Percentiles rank a stretch among this genome's conserved stretches.
Conservation (phyloP, 1,140 invertebrate species). For the Aplysia californica region DNA sequence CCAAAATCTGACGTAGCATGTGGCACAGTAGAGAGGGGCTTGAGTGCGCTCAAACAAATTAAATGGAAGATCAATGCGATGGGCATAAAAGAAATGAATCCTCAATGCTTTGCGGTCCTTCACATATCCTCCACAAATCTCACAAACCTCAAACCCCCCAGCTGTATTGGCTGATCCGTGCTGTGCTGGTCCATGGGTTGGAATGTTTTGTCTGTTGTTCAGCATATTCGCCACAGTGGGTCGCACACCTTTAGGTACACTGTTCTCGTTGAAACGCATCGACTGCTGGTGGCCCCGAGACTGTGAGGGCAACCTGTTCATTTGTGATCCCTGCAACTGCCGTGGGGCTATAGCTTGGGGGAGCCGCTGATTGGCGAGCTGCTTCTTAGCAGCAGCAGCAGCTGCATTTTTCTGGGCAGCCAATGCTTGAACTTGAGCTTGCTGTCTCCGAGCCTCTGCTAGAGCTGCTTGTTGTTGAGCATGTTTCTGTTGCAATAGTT, state of each 20-base stretch:
- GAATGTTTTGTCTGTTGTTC: background rate
- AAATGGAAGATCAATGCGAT: conserved; percentile 60
- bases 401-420: conserved; percentile 29
- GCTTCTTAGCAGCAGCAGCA: conserved; percentile 17
- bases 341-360: background rate
- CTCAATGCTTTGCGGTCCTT: conserved; percentile 62
- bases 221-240: conserved; percentile 23
- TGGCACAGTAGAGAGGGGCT: conserved; percentile 59
- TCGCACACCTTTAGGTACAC: background rate
- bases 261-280: background rate
- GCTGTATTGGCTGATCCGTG: conserved; percentile 22
- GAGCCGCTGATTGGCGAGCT: background rate
- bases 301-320: background rate
- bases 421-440: conserved; percentile 18
- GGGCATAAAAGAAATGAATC: conserved; percentile 65
- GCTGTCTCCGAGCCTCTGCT: conserved; percentile 17
- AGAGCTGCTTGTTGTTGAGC: conserved; percentile 16
- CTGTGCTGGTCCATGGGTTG: conserved; percentile 5
- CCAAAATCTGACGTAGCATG: conserved; percentile 61
- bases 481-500: conserved; percentile 18
- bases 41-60: conserved; percentile 49
- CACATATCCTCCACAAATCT: conserved; percentile 65
- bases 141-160: conserved; percentile 62
- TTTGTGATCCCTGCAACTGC: background rate
- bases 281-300: background rate